Conservation (phyloP, 2,888 invertebrate species). For the Tromatobia lineatoria region DNA sequence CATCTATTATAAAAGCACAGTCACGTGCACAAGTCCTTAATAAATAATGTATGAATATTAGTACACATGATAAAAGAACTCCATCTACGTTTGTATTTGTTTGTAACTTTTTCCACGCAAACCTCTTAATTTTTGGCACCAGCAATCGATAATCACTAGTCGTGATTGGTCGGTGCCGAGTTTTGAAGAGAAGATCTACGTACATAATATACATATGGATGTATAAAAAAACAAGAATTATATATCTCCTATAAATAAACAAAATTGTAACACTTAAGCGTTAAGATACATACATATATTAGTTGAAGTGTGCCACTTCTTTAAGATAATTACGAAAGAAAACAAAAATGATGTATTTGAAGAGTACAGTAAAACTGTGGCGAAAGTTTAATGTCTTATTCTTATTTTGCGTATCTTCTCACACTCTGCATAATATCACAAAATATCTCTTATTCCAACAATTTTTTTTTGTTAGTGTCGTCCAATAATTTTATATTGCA, state of each 20-base stretch:
- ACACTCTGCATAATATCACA: neutral
- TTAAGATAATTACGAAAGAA: constrained; percentile 36
- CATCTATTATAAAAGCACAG: constrained; percentile 16
- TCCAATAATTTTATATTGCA: no score
- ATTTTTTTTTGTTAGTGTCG: no score
- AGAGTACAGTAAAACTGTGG: constrained; percentile 48
- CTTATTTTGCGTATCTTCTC: constrained; percentile 4
- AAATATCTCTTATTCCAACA: no score
- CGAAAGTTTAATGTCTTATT: constrained; percentile 3
- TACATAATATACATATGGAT: constrained; percentile 54
- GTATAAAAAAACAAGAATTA: constrained; percentile 52
- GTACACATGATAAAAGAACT: constrained; percentile 41
- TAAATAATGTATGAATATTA: constrained; percentile 55
- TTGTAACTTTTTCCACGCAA: constrained; percentile 67
- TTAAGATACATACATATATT: constrained; percentile 54
- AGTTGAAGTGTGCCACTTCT: constrained; percentile 38
- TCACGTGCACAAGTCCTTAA: constrained; percentile 38
- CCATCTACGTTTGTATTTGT: constrained; percentile 67
- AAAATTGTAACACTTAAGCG: constrained; percentile 48
- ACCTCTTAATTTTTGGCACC: constrained; percentile 40
- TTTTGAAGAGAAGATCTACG: constrained; percentile 33
- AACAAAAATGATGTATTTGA: constrained; percentile 34
- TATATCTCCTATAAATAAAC: constrained; percentile 56
- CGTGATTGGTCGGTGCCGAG: constrained; percentile 32
- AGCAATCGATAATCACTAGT: constrained; percentile 26